phyloP scores from a whole-genome alignment of 2,888 invertebrate genomes.

The Cabera pusaria region DNA sequence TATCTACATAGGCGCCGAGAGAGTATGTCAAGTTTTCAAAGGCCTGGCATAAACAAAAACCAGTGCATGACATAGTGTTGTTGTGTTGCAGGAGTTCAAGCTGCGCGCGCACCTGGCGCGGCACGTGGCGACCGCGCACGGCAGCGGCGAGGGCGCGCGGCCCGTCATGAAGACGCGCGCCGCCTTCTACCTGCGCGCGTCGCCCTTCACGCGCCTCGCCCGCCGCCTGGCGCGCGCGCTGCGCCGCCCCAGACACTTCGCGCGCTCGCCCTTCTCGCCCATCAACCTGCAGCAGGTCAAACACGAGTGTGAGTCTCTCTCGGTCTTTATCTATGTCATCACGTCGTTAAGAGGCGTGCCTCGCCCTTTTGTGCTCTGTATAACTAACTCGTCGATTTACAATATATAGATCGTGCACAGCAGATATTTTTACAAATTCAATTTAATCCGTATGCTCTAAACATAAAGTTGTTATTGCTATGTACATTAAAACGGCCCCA shows the following conservation, averaged over 20 bases:
- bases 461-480: no score
- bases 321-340: no score
- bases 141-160: constrained; percentile 86
- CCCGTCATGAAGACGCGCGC: constrained; percentile 99
- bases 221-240: constrained; percentile 93
- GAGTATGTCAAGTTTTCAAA: no score
- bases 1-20: no score
- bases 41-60: no score
- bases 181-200: constrained; percentile 97
- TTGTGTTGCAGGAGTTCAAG: constrained; percentile 89
- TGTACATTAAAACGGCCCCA: no score
- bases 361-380: no score
- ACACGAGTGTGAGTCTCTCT: constrained; percentile 94
- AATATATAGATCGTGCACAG: no score
- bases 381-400: no score
- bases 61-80: not conserved
- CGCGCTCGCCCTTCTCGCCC: constrained; percentile 92
- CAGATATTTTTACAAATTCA: no score
- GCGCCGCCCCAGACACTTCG: constrained; percentile 92
- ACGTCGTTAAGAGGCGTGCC: no score
- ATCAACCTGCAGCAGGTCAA: constrained; percentile 92
- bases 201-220: constrained; percentile 94
- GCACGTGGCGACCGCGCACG: constrained; percentile 97
- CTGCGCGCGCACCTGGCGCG: constrained; percentile 96
- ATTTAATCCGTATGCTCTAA: no score